Evolutionary conservation across 1,140 invertebrate genomes (phyloP), one percentile per base, ranked within the genome.

Genomic region (Octopus sinensis): DNA sequence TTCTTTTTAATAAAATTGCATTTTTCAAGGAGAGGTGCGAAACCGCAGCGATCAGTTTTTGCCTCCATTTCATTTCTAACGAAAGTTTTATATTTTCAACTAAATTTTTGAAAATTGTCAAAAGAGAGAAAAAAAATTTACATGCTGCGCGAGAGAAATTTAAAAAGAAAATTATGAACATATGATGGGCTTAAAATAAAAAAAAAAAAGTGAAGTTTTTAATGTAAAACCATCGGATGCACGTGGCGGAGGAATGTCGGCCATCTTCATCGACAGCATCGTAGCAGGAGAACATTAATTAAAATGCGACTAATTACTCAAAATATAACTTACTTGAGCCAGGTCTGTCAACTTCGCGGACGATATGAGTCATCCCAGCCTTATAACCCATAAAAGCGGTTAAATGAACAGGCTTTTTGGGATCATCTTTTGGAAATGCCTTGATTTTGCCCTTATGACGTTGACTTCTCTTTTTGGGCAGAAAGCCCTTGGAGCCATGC

Each of bases 371-470:
- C 98, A 99, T 99, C 90, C 98, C 98, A 90, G 98, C 97, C 91
- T 99, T 99, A 91, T 99, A 99, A 76, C 95, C 97, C 85, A 99
- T 93, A 91, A 99, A 99, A 81, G 97, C 96, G 6, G 98, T 99
- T 62, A 99, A 92, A 93, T 99, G 98, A 6, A 99, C 96, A 54
- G 98, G 98, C 91, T 99, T 99, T 84, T 91, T 94, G 43, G 94
- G 93, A 90, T 99, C 97, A 95, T 99, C 98, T 90, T 97, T 99
- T n/a, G 98, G 98, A 93, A 99, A 99, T 83, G 98, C 96, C 96
- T 99, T 99, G 79, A 98, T 96, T 92, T 98, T 99, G 88, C 98
- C 98, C 93, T 97, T 95, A 93, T 98, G 96, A 90, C 97, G 94
- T 83, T 93, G 94, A 82, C 96, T 95, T 86, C 98, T 94, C 92